phyloP scores from a whole-genome alignment of 2,797 vertebrate species.

The Cynopterus sphinx region DNA sequence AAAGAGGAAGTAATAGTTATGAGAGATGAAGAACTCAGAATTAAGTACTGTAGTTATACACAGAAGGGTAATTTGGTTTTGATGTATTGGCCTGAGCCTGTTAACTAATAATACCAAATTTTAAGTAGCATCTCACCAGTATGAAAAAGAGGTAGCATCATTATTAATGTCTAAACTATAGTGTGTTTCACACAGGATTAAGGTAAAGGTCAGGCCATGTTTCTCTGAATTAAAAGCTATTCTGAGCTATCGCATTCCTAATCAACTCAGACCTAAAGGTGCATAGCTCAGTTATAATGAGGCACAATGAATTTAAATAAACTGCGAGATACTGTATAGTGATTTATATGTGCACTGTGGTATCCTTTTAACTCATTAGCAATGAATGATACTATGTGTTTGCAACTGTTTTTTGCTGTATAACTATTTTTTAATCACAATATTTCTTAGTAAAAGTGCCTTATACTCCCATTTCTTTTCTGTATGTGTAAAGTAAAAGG shows the following conservation, averaged over 20 bases:
- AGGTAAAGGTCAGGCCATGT: slow-evolving; percentile 99
- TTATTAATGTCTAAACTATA: slow-evolving; percentile 99
- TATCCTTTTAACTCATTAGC: slow-evolving; percentile 99
- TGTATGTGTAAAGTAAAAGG: slow-evolving; percentile 67
- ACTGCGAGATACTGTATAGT: slow-evolving; percentile 95
- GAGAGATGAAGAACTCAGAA: slow-evolving; percentile 96
- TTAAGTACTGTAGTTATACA: slow-evolving; percentile 97
- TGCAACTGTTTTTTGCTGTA: slow-evolving; percentile 91
- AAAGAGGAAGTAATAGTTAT: slow-evolving; percentile 99
- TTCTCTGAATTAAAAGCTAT: slow-evolving; percentile 99
- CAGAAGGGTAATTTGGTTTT: slow-evolving; percentile 99
- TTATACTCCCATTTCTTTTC: slow-evolving; percentile 75
- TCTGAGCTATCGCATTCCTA: slow-evolving; percentile 99
- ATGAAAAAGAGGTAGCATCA: slow-evolving; percentile 93
- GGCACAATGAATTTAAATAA: slow-evolving; percentile 99
- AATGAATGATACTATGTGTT: slow-evolving; percentile 97
- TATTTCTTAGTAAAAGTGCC: slow-evolving; percentile 75
- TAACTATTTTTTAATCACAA: slow-evolving; percentile 86
- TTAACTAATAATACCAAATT: slow-evolving; percentile 99
- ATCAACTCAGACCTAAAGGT: slow-evolving; percentile 99
- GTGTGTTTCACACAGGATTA: slow-evolving; percentile 98
- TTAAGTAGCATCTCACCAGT: slow-evolving; percentile 95
- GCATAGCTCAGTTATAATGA: slow-evolving; percentile 99
- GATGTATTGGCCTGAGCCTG: slow-evolving; percentile 96
- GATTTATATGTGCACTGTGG: slow-evolving; percentile 98